A percentile compares a stretch with the other conserved stretches of the same genome.
Conservation (phyloP, 2,888 invertebrate genomes). For the Lasioglossum morio region DNA sequence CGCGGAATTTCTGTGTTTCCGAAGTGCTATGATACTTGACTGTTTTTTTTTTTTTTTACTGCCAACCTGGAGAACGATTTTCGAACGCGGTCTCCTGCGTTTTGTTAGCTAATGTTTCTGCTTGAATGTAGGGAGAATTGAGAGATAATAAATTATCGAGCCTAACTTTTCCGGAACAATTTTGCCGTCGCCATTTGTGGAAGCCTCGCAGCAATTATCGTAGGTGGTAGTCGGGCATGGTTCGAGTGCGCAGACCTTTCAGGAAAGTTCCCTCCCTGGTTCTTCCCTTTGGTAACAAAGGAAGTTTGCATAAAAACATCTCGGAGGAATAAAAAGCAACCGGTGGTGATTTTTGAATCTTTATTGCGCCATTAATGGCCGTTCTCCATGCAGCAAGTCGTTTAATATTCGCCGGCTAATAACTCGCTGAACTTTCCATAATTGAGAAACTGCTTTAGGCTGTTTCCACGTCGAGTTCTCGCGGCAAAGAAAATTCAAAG, state of each 20-base stretch:
- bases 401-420: slow-evolving; percentile 19
- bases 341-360: background rate
- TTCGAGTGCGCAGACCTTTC: background rate
- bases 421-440: slow-evolving; percentile 22
- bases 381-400: background rate
- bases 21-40: background rate
- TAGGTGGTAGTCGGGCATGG: background rate
- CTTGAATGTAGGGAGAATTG: background rate
- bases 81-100: background rate
- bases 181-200: background rate
- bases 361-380: background rate
- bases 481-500: background rate
- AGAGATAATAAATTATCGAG: background rate
- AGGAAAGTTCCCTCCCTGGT: background rate
- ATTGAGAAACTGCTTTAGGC: slow-evolving; percentile 8
- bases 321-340: background rate
- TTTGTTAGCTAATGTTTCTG: background rate
- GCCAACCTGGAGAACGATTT: background rate
- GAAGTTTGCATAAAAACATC: background rate
- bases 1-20: background rate
- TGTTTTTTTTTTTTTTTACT: background rate
- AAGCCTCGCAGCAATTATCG: background rate
- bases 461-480: background rate
- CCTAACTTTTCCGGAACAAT: background rate
- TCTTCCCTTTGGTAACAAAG: background rate